phyloP scores from a whole-genome alignment of 1,140 invertebrate genomes.

The Papilio polyxenes region DNA sequence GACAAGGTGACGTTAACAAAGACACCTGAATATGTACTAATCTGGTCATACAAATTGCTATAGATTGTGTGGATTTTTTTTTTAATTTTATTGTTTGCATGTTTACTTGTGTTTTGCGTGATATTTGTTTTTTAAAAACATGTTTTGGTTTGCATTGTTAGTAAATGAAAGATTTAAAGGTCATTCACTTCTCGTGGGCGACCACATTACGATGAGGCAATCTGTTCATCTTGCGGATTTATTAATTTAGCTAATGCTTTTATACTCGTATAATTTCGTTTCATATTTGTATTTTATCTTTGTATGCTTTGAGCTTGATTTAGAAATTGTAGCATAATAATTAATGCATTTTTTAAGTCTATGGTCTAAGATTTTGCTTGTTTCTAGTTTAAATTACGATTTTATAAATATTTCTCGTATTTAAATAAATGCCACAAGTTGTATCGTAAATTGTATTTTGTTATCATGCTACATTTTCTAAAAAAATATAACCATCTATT shows the following conservation, averaged over 20 bases:
- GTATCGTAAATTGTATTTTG: background rate
- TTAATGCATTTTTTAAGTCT: background rate
- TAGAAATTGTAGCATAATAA: conserved; percentile 1
- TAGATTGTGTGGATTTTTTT: background rate
- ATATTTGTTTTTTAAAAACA: conserved; percentile 12
- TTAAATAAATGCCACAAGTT: too few relatives aligned
- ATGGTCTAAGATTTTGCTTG: background rate
- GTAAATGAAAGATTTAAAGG: conserved; percentile 51
- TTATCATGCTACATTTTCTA: background rate
- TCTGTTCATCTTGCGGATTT: conserved; percentile 32
- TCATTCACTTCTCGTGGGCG: conserved; percentile 54
- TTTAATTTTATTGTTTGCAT: conserved; percentile 9
- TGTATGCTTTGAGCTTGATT: conserved; percentile 15
- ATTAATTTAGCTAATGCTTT: conserved; percentile 24
- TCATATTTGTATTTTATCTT: background rate
- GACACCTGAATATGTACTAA: background rate
- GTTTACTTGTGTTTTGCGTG: background rate
- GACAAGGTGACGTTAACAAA: conserved; percentile 35
- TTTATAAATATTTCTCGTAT: background rate
- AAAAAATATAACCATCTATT: background rate
- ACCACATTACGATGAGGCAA: conserved; percentile 49
- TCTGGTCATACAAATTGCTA: conserved; percentile 17
- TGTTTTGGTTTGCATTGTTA: conserved; percentile 39
- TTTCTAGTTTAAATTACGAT: background rate
- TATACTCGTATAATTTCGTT: background rate